phyloP scores from a whole-genome alignment of 2,113 vertebrate genomes.

The Vulpes ferrilata region DNA sequence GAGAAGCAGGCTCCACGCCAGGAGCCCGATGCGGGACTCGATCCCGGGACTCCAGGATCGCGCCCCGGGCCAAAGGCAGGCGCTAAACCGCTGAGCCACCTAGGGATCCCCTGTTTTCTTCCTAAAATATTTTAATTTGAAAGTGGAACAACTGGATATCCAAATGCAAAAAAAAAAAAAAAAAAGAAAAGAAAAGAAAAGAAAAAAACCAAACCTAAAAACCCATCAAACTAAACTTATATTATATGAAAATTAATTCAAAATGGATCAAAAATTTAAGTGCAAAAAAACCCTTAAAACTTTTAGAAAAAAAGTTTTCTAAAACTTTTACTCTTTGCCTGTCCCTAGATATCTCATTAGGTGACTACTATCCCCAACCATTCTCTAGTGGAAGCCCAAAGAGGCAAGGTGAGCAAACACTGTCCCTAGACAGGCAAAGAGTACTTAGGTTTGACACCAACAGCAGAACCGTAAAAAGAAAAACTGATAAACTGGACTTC shows the following conservation, averaged over 20 bases:
- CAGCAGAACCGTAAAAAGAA: neutral
- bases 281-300: constrained; percentile 7
- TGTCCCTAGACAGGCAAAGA: neutral
- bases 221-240: neutral
- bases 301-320: neutral
- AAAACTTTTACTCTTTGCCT: too few relatives aligned
- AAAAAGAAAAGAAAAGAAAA: neutral
- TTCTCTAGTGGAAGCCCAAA: neutral
- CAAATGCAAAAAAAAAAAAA: neutral
- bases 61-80: too few relatives aligned
- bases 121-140: neutral
- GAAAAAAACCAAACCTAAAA: too few relatives aligned
- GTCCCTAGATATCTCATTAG: neutral
- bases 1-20: too few relatives aligned
- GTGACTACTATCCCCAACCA: neutral
- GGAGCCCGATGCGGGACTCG: too few relatives aligned
- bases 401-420: neutral
- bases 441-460: neutral
- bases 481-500: neutral
- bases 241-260: neutral
- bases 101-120: neutral
- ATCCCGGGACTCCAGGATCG: too few relatives aligned
- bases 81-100: too few relatives aligned
- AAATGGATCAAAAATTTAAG: constrained; percentile 20
- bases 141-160: neutral